Conservation (phyloP, 2,113 vertebrate species). For the Terrapene triunguis region DNA sequence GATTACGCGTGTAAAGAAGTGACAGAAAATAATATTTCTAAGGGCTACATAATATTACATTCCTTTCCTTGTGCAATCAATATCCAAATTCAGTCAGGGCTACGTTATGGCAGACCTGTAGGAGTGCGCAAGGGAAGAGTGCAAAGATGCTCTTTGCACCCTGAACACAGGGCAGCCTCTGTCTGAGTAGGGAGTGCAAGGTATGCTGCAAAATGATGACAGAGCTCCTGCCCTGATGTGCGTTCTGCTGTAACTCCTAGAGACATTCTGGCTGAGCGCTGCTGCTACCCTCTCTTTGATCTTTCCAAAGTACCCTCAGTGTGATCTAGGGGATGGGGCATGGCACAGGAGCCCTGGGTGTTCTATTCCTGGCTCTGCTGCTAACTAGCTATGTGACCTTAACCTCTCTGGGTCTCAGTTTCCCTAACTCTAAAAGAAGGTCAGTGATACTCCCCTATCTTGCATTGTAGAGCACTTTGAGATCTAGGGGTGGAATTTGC, state of each 20-base stretch:
- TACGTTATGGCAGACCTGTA: neutral
- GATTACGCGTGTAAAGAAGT: conserved; percentile 1
- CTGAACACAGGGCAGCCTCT: neutral
- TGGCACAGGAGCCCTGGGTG: neutral
- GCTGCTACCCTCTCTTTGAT: neutral
- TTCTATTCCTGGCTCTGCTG: neutral
- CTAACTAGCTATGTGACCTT: neutral
- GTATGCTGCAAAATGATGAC: neutral
- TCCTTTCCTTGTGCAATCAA: neutral
- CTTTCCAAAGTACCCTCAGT: neutral
- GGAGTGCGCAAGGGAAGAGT: neutral
- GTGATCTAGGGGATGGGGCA: neutral
- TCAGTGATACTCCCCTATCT: neutral
- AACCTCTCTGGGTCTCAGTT: neutral
- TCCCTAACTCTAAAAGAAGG: neutral
- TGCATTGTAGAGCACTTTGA: neutral
- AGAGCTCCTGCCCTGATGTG: neutral
- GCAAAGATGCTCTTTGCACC: neutral
- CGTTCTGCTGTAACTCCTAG: neutral
- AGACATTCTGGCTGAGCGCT: neutral
- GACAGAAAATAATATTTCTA: neutral
- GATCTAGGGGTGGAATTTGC: neutral
- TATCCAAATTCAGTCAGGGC: neutral
- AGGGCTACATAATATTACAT: neutral
- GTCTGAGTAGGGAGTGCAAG: neutral